Conservation (phyloP, 1,140 invertebrate genomes). For the Gryllus bimaculatus region DNA sequence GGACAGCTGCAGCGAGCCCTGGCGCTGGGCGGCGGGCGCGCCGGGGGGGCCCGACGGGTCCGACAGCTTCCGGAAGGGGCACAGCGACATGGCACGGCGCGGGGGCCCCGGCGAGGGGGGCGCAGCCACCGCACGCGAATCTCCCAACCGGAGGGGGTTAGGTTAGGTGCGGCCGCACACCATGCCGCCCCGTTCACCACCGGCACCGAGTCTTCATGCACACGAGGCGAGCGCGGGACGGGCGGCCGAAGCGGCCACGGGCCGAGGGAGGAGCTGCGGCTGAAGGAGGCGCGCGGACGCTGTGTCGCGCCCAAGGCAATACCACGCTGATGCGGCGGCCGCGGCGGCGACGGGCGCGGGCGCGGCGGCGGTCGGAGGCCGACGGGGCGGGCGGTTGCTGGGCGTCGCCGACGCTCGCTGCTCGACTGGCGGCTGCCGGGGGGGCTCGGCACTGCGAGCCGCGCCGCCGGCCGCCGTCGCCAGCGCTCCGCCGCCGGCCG, state of each 20-base stretch:
- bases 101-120: too few species aligned
- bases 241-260: too few species aligned
- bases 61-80: background rate
- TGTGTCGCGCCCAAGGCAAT: background rate
- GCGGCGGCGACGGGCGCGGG: too few species aligned
- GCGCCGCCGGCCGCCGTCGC: background rate
- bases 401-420: background rate
- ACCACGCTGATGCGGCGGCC: background rate
- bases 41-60: background rate
- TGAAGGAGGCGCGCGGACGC: too few species aligned
- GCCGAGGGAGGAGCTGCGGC: too few species aligned
- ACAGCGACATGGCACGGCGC: background rate
- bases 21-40: background rate
- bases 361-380: background rate
- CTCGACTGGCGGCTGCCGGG: background rate
- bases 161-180: background rate
- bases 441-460: too few species aligned
- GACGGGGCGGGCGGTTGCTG: background rate
- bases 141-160: background rate
- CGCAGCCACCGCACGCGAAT: too few species aligned
- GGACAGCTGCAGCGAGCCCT: slow-evolving; percentile 6
- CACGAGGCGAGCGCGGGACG: background rate
- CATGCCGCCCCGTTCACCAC: too few species aligned
- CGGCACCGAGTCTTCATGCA: too few species aligned
- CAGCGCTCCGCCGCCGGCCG: too few species aligned